A percentile compares a stretch with the other conserved stretches of the same genome.
phyloP scores from a whole-genome alignment of 2,113 vertebrate genomes.

The Stomatorhinus ivindoensis region DNA sequence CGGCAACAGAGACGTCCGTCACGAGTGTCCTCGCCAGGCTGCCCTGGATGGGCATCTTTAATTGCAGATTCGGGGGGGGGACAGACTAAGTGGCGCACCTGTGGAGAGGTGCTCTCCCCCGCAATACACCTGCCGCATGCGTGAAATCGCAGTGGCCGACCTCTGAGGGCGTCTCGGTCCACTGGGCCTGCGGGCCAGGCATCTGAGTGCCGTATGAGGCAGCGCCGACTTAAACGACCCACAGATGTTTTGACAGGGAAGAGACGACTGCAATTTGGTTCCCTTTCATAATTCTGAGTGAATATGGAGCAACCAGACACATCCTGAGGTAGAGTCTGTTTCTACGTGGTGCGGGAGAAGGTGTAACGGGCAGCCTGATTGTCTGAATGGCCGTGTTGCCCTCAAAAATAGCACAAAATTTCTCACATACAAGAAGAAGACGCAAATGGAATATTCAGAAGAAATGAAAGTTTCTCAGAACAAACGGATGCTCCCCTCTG shows the following conservation, averaged over 20 bases:
- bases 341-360: neutral
- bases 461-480: neutral
- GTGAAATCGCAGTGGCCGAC: neutral
- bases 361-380: neutral
- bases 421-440: neutral
- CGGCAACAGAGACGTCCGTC: neutral
- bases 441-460: neutral
- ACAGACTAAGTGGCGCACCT: neutral
- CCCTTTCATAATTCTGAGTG: neutral
- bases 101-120: neutral
- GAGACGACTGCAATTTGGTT: neutral
- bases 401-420: no score
- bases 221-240: neutral
- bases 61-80: neutral
- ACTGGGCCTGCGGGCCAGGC: neutral
- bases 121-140: neutral
- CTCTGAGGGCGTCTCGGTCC: neutral
- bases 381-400: neutral
- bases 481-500: neutral
- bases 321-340: neutral
- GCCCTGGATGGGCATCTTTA: neutral
- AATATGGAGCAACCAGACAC: neutral
- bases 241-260: neutral
- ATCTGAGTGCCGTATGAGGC: neutral
- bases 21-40: neutral